Evolutionary conservation across 2,797 vertebrate species (phyloP).

Genomic region (Moxostoma hubbsi): DNA sequence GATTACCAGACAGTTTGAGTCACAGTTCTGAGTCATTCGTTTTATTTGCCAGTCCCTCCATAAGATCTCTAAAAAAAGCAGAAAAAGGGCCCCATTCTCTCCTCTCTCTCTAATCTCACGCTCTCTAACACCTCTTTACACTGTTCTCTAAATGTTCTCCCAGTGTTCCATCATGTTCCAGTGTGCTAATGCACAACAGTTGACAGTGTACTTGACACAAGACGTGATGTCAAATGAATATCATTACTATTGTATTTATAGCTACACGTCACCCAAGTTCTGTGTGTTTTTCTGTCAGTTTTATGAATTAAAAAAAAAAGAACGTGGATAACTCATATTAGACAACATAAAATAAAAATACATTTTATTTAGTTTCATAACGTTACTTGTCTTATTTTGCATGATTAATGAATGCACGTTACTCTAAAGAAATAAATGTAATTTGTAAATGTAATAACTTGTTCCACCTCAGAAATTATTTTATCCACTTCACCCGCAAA

Average conservation of each 20-base stretch:
- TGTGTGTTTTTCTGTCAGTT: background rate
- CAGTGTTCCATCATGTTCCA: slow-evolving; percentile 31
- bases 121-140: slow-evolving; percentile 38
- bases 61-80: slow-evolving; percentile 71
- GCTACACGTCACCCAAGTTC: background rate
- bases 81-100: slow-evolving; percentile 53
- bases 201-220: slow-evolving; percentile 22
- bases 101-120: slow-evolving; percentile 3
- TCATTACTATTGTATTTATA: background rate
- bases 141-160: slow-evolving; percentile 40
- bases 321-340: no score
- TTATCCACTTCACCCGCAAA: no score
- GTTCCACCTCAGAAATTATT: no score
- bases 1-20: slow-evolving; percentile 79
- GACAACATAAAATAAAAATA: no score
- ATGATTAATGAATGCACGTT: no score
- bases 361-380: no score
- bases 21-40: slow-evolving; percentile 80
- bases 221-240: background rate
- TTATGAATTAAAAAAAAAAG: no score
- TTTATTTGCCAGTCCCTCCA: slow-evolving; percentile 69
- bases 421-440: no score
- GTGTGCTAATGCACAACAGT: slow-evolving; percentile 40
- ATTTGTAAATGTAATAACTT: no score
- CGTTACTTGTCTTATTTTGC: no score